phyloP scores from a whole-genome alignment of 2,797 vertebrate species.

The Neoniphon sammara region DNA sequence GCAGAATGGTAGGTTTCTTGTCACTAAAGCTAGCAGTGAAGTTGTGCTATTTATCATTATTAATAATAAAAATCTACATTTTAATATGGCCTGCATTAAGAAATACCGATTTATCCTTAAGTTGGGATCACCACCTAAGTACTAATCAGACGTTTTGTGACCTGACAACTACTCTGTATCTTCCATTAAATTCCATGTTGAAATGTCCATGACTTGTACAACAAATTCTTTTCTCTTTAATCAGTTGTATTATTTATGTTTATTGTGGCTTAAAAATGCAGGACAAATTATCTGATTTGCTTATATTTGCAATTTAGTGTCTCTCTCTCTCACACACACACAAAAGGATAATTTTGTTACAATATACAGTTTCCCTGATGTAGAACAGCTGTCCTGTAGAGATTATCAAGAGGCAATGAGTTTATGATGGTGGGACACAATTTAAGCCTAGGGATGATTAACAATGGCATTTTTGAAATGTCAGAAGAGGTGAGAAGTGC shows the following conservation, averaged over 20 bases:
- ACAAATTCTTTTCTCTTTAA: background rate
- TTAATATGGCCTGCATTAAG: too few species aligned
- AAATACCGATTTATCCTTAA: too few species aligned
- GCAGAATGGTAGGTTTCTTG: too few species aligned
- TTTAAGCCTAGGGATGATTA: slow-evolving; percentile 60
- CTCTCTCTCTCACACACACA: background rate
- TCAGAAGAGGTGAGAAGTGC: slow-evolving; percentile 61
- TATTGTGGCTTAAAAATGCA: slow-evolving; percentile 3
- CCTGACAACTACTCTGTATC: background rate
- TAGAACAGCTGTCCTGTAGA: slow-evolving; percentile 48
- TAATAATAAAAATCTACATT: too few species aligned
- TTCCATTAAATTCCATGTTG: background rate
- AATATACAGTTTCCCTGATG: slow-evolving; percentile 11
- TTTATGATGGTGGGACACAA: slow-evolving; percentile 40
- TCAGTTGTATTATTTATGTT: background rate
- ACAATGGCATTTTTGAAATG: slow-evolving; percentile 71
- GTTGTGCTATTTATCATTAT: too few species aligned
- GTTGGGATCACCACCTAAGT: too few species aligned
- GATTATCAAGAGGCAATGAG: slow-evolving; percentile 46
- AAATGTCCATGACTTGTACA: background rate
- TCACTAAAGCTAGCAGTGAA: too few species aligned
- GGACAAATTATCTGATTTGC: background rate
- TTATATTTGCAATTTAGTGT: slow-evolving; percentile 1
- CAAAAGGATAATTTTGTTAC: background rate
- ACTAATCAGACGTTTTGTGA: background rate